Percentiles rank a stretch among this genome's conserved stretches.
These are phyloP conservation scores for Temnopleurus reevesii DNA, from an alignment of 53 echinoderm and acorn worm species.

Conservation along the genomic window DNA sequence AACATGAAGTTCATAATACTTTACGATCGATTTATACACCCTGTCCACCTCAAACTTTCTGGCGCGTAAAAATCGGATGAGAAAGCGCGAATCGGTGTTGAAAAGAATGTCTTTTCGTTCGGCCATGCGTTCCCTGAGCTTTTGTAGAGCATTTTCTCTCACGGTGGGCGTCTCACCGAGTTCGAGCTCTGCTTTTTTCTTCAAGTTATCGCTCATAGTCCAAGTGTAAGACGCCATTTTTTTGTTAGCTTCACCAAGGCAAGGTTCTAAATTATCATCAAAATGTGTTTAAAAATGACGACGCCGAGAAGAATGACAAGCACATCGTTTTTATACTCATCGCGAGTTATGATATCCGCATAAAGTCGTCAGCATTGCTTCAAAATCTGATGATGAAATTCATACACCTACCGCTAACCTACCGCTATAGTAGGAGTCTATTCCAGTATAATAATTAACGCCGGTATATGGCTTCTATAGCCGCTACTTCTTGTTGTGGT, in stretches of 20 bases:
- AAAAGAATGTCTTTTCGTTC: slow-evolving; percentile 80
- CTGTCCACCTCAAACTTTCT: slow-evolving; percentile 94
- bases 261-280: neutral
- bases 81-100: slow-evolving; percentile 76
- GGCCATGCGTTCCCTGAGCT: slow-evolving; percentile 71
- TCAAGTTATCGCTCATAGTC: slow-evolving; percentile 66
- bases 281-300: neutral
- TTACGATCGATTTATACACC: slow-evolving; percentile 82
- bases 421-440: neutral
- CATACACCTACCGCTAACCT: neutral
- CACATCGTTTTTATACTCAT: neutral
- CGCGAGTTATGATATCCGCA: neutral
- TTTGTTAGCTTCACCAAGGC: neutral
- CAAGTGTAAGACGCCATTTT: slow-evolving; percentile 67
- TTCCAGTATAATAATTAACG: slow-evolving; percentile 41
- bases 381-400: too few species aligned
- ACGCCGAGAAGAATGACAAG: neutral
- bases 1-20: slow-evolving; percentile 91
- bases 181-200: slow-evolving; percentile 79
- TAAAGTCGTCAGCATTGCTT: neutral
- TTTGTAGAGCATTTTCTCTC: slow-evolving; percentile 69
- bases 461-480: neutral
- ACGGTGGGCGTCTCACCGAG: slow-evolving; percentile 77
- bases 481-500: neutral
- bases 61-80: slow-evolving; percentile 88